Conservation (phyloP, 2,797 vertebrate genomes). For the Sandelia bainsii region DNA sequence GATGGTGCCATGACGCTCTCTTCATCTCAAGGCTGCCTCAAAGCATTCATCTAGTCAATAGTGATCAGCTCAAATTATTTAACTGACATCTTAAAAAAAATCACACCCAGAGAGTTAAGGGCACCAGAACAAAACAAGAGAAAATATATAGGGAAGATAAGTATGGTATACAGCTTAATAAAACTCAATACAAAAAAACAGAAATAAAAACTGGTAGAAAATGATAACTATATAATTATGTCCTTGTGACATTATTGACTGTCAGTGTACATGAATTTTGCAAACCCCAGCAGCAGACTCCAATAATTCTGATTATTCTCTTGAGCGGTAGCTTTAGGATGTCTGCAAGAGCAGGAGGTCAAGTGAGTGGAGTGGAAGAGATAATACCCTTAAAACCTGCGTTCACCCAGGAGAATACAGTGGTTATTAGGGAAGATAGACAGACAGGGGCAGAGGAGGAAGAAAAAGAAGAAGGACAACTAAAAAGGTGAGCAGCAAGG, state of each 20-base stretch:
- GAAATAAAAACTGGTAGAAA: neutral
- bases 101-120: neutral
- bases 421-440: neutral
- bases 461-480: neutral
- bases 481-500: slow-evolving; percentile 5
- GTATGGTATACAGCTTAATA: neutral
- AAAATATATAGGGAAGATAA: neutral
- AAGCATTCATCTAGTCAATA: slow-evolving; percentile 43
- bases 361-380: neutral
- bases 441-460: neutral
- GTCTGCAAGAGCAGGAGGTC: slow-evolving; percentile 24
- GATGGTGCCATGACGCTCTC: neutral
- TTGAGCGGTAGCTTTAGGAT: slow-evolving; percentile 18
- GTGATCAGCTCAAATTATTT: slow-evolving; percentile 25
- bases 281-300: slow-evolving; percentile 32
- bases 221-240: neutral
- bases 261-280: slow-evolving; percentile 15
- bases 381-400: slow-evolving; percentile 7
- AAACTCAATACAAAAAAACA: neutral
- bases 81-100: slow-evolving; percentile 28
- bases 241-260: slow-evolving; percentile 22
- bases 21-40: slow-evolving; percentile 31
- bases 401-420: neutral
- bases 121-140: neutral
- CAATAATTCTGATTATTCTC: slow-evolving; percentile 7